Conservation (phyloP, 2,113 vertebrate species). For the Sterna hirundo region DNA sequence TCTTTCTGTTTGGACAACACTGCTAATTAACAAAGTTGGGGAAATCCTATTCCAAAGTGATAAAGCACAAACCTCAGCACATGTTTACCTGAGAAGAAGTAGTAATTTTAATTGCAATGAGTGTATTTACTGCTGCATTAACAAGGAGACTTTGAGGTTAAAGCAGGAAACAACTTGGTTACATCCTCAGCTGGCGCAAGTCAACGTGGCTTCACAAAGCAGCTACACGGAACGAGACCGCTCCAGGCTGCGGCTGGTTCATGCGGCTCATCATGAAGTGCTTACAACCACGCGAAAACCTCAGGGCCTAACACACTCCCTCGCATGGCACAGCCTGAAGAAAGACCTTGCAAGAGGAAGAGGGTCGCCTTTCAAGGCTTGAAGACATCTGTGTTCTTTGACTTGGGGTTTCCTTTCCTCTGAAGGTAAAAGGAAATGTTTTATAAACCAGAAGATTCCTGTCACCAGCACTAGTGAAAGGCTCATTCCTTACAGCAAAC, state of each 20-base stretch:
- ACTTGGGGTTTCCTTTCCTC: not conserved
- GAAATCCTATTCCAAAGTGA: slow-evolving; percentile 10
- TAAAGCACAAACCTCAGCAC: slow-evolving; percentile 13
- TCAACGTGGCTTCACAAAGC: not conserved
- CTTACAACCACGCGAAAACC: fast-evolving
- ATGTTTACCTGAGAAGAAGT: slow-evolving; percentile 14
- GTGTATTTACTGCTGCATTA: not conserved
- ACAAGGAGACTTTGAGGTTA: not conserved
- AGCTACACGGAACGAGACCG: not conserved
- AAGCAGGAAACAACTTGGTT: not conserved
- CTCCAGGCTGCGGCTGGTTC: not conserved
- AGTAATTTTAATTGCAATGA: not conserved
- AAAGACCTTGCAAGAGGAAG: not conserved
- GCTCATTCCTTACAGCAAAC: not conserved
- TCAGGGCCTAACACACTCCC: not conserved
- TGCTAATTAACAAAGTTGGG: slow-evolving; percentile 25
- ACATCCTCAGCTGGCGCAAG: not conserved
- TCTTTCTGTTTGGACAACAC: not conserved
- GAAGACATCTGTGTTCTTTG: not conserved
- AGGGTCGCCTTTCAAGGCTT: not conserved
- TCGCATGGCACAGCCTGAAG: not conserved
- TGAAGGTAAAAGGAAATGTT: not conserved
- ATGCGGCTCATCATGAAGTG: not conserved
- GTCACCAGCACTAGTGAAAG: not conserved
- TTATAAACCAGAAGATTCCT: not conserved